Base-by-base conservation (phyloP, 2,888 invertebrate species). In the Cantharis nigra region DNA sequence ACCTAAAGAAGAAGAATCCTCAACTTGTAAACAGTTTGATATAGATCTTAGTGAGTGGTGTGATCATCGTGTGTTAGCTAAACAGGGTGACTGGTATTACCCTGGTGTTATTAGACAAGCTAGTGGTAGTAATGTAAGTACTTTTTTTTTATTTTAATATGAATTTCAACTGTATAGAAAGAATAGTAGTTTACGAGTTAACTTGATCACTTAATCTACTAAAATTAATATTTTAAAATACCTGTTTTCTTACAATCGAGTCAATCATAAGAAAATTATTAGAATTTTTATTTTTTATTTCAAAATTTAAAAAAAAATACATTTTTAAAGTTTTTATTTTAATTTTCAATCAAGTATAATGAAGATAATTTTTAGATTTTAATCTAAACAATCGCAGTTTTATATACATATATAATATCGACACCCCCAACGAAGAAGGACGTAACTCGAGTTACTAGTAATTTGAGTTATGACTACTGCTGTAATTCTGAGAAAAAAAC, bases 11-110 rank as follows among this genome's bases (percentile, higher is more conserved):
- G 85, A 83, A 80, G 86, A 84, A 83, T 86, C 81, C 75, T 69
- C 63, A 74, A 77, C 81, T 67, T 80, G 82, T 77, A 83, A 83
- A 81, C 78, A 83, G 78, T 83, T 86, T 78, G 89, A 88, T 83
- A 92, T 98, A 81, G 97, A 98, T 90, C 91, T 98, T 83, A 94
- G 94, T 85, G 98, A 98, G 89, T 98, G 98, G 98, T 93, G 94
- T 83, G 96, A 96, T 86, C 97, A 97, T 87, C 91, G 98, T 83
- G 96, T 98, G 78, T 90, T 98, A 83, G 98, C 98, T 64, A 96
- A 95, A 87, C 93, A 94, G 85, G 93, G 94, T 81, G 93, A 93
- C 78, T 91, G 94, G 84, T 97, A 96, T 89, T 93, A 95, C 83
- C 96, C 98, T 9, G 98, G 97, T 73, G 94, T 96, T 76, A 97